A percentile compares a stretch with the other conserved stretches of the same genome.
Conservation (phyloP, 2,113 vertebrate species). For the Rallus limicola region DNA sequence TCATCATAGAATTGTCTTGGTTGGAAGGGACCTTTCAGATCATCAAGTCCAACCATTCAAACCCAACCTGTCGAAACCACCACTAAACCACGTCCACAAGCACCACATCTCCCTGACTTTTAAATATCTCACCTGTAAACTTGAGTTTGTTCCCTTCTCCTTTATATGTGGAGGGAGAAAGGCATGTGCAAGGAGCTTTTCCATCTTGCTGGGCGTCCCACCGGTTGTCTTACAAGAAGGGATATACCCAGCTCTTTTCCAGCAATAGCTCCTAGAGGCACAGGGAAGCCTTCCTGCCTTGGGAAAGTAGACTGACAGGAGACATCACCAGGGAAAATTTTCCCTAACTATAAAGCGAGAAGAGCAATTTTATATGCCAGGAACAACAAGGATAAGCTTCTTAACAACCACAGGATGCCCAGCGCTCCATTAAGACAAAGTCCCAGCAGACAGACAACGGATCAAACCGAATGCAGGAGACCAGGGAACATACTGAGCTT, state of each 20-base stretch:
- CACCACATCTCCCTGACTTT: too few relatives aligned
- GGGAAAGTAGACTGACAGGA: background rate
- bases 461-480: background rate
- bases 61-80: too few relatives aligned
- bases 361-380: background rate
- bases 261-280: background rate
- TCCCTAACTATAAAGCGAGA: background rate
- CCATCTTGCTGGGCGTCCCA: background rate
- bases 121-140: background rate
- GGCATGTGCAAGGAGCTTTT: background rate
- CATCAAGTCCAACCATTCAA: too few relatives aligned
- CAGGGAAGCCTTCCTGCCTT: background rate
- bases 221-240: too few relatives aligned
- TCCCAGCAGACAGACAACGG: background rate
- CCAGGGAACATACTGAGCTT: background rate
- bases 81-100: too few relatives aligned
- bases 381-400: constrained; percentile 12
- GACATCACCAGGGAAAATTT: background rate
- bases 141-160: background rate
- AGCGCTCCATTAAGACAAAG: background rate
- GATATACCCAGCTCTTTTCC: background rate
- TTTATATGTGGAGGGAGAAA: background rate
- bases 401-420: background rate
- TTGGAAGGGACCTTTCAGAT: too few relatives aligned
- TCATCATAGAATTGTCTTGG: background rate